Evolutionary conservation across 2,113 vertebrate species (phyloP).

Genomic region (Machaerirhynchus nigripectus): DNA sequence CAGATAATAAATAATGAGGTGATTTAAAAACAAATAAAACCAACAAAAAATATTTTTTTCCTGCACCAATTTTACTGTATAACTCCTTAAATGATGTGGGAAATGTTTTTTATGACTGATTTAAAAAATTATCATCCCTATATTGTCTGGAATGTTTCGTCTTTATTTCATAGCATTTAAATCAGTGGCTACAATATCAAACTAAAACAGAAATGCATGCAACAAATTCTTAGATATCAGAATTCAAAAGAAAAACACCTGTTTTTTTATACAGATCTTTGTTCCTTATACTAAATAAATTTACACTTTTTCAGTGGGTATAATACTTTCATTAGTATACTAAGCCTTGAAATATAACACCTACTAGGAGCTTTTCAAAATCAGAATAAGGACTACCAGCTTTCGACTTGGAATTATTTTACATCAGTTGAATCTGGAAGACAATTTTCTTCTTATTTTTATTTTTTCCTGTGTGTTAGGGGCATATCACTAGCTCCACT

Average conservation of each 20-base stretch:
- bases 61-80: background rate
- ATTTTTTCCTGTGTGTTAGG: background rate
- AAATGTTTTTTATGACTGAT: background rate
- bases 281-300: background rate
- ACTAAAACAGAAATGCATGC: background rate
- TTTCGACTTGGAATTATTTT: background rate
- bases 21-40: background rate
- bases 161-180: background rate
- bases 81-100: background rate
- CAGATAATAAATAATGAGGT: background rate
- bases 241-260: background rate
- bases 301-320: background rate
- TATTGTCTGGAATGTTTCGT: background rate
- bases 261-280: background rate
- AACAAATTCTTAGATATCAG: background rate
- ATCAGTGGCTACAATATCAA: background rate
- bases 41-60: background rate
- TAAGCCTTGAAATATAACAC: background rate
- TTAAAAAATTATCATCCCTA: background rate
- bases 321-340: background rate
- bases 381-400: background rate
- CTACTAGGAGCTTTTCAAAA: background rate
- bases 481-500: background rate
- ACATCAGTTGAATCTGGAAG: background rate
- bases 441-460: background rate